A percentile compares a stretch with the other conserved stretches of the same genome.
These are phyloP conservation scores for Pseudobourletiella spinata DNA, from an alignment of 1,140 invertebrate species.

Conservation along the genomic window DNA sequence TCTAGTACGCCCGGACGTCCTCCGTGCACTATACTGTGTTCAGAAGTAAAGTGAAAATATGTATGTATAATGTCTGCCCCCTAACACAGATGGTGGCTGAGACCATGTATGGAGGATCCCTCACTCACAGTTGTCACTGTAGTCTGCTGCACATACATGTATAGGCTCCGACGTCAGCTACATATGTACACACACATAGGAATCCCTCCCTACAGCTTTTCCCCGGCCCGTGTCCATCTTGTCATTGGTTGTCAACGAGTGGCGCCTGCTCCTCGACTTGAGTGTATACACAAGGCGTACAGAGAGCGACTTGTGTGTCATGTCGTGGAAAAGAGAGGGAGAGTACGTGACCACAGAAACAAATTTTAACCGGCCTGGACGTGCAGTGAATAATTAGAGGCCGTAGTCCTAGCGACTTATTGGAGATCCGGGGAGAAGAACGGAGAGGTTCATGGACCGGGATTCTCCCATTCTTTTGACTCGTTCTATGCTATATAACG, in stretches of 20 bases:
- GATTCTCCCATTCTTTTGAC: neutral
- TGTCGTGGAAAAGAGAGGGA: slow-evolving; percentile 24
- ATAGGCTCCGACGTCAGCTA: no score
- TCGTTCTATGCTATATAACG: neutral
- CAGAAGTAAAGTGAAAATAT: no score
- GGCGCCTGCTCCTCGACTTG: neutral
- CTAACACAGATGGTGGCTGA: no score
- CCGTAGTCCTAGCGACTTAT: slow-evolving; percentile 13
- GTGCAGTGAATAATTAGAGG: slow-evolving; percentile 33
- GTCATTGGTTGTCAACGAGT: neutral
- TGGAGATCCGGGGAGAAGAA: neutral
- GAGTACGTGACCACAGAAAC: slow-evolving; percentile 32
- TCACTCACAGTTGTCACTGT: no score
- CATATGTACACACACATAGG: no score
- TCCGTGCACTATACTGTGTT: no score
- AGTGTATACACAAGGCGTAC: no score
- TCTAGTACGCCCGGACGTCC: no score
- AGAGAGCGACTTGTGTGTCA: slow-evolving; percentile 13
- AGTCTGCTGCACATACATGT: neutral
- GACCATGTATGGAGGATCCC: no score
- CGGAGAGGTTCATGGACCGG: no score
- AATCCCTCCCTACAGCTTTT: neutral
- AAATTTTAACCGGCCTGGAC: slow-evolving; percentile 31
- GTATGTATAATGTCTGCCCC: no score
- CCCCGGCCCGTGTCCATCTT: neutral